Percentiles rank a stretch among this genome's conserved stretches.
phyloP scores from a whole-genome alignment of 2,113 vertebrate species.

The Dasyurus viverrinus region DNA sequence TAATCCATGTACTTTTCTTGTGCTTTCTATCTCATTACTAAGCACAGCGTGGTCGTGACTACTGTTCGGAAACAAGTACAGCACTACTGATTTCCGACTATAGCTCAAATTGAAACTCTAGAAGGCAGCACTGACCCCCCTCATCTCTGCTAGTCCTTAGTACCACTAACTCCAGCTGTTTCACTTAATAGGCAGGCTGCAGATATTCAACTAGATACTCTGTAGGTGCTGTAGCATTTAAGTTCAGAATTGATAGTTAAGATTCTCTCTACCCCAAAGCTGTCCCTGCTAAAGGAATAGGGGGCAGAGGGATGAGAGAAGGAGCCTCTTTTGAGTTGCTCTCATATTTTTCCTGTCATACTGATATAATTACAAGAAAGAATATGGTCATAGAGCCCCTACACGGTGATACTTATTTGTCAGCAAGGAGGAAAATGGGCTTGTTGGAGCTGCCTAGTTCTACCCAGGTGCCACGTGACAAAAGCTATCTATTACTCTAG shows the following conservation, averaged over 20 bases:
- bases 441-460: background rate
- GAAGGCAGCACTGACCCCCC: background rate
- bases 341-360: background rate
- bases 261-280: background rate
- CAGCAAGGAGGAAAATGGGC: background rate
- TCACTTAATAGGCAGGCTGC: background rate
- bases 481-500: background rate
- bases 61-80: background rate
- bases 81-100: background rate
- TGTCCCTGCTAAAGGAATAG: background rate
- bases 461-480: background rate
- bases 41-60: background rate
- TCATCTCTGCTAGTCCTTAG: background rate
- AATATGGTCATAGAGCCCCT: background rate
- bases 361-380: background rate
- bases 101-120: constrained; percentile 19
- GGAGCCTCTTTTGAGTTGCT: background rate
- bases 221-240: background rate
- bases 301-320: background rate
- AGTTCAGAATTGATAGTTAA: background rate
- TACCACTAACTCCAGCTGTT: background rate
- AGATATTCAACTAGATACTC: background rate
- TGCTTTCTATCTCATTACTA: background rate
- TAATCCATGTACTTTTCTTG: constrained; percentile 14
- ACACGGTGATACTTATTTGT: background rate